A percentile compares a stretch with the other conserved stretches of the same genome.
Conservation (phyloP, 2,888 invertebrate genomes). For the Yponomeuta malinellus region DNA sequence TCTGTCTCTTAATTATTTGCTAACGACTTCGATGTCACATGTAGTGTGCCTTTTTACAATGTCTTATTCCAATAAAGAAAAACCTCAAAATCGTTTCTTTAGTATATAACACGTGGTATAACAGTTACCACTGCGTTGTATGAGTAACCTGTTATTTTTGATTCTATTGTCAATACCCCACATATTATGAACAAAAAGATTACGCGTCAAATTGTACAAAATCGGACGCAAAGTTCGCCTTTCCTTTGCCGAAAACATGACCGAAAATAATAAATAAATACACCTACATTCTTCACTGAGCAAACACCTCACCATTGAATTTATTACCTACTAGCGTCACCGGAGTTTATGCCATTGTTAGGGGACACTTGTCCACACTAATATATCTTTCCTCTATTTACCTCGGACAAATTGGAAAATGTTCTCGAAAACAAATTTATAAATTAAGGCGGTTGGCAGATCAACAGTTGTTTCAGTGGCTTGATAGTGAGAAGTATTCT, state of each 20-base stretch:
- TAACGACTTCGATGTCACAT: too few relatives aligned
- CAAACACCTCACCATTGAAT: neutral
- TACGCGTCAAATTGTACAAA: neutral
- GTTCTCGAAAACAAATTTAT: neutral
- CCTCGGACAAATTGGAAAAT: neutral
- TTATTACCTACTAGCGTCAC: neutral
- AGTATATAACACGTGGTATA: too few relatives aligned
- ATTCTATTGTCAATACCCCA: neutral
- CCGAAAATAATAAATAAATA: neutral
- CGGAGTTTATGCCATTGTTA: neutral
- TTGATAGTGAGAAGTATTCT: neutral
- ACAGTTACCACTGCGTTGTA: too few relatives aligned
- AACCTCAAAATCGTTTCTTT: too few relatives aligned
- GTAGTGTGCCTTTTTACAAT: neutral
- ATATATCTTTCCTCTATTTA: conserved; percentile 3
- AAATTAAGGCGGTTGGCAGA: neutral
- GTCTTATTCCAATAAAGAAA: too few relatives aligned
- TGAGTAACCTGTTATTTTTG: too few relatives aligned
- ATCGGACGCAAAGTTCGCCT: neutral
- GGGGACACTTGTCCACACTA: neutral
- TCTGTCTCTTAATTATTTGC: too few relatives aligned
- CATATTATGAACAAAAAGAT: neutral
- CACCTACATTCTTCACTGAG: neutral
- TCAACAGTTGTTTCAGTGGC: conserved; percentile 6
- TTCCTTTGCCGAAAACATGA: neutral